phyloP scores from a whole-genome alignment of 30 jellyfish, hydroid and myxozoan species.

The Aurelia aurita region DNA sequence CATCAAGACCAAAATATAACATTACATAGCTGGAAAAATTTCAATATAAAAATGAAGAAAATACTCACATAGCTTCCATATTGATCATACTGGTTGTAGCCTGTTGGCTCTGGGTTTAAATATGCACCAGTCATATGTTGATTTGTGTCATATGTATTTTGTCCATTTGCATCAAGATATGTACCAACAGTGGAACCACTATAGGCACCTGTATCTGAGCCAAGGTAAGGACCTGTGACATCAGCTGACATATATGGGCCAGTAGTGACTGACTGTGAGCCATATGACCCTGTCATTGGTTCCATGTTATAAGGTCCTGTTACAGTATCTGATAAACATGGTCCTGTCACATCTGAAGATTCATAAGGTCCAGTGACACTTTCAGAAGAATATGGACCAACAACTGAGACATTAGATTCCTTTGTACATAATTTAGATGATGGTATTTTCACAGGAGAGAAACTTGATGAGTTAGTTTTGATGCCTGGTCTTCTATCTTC shows the following conservation, averaged over 20 bases:
- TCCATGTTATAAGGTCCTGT: not conserved
- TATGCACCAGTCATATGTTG: not conserved
- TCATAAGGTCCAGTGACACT: not conserved
- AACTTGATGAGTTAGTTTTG: not conserved
- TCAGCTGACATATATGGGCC: slow-evolving; percentile 31
- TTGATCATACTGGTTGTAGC: slow-evolving; percentile 30
- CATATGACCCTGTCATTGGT: slow-evolving; percentile 23
- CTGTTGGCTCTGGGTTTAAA: slow-evolving; percentile 63
- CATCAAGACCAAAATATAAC: no score
- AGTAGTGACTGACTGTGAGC: slow-evolving; percentile 22
- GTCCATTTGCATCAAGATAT: not conserved
- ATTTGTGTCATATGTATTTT: not conserved
- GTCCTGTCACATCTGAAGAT: slow-evolving; percentile 7
- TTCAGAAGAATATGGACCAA: not conserved
- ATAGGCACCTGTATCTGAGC: not conserved
- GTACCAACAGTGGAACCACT: slow-evolving; percentile 6
- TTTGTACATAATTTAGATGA: not conserved
- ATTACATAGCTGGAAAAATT: no score
- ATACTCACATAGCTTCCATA: slow-evolving; percentile 17
- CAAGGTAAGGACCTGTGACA: not conserved
- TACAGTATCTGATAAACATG: slow-evolving; percentile 3
- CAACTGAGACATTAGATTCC: not conserved
- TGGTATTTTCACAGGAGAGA: not conserved
- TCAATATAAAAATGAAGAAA: no score
- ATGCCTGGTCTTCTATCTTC: not conserved